A percentile compares a stretch with the other conserved stretches of the same genome.
phyloP scores from a whole-genome alignment of 2,888 invertebrate species.

The Trisateles emortualis region DNA sequence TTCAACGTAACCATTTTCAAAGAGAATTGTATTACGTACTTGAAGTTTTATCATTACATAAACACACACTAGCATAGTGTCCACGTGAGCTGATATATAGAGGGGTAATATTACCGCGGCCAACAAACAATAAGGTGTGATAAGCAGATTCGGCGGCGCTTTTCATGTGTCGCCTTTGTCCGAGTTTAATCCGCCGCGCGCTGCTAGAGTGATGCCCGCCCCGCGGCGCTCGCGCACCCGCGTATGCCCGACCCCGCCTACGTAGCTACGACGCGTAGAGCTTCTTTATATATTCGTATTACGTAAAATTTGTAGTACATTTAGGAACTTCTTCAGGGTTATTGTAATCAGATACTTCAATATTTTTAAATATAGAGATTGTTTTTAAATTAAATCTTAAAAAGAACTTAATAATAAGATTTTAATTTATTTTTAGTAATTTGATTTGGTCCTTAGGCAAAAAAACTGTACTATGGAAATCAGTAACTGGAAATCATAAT shows the following conservation, averaged over 20 bases:
- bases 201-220: slow-evolving; percentile 56
- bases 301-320: too few relatives aligned
- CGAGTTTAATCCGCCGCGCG: slow-evolving; percentile 75
- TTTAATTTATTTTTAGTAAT: too few relatives aligned
- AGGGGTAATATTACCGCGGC: slow-evolving; percentile 75
- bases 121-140: slow-evolving; percentile 80
- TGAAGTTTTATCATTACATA: slow-evolving; percentile 57
- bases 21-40: slow-evolving; percentile 40
- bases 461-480: too few relatives aligned
- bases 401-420: too few relatives aligned
- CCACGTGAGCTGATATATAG: slow-evolving; percentile 78
- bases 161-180: slow-evolving; percentile 83
- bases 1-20: slow-evolving; percentile 34
- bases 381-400: too few relatives aligned
- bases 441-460: too few relatives aligned
- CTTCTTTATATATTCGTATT: slow-evolving; percentile 1
- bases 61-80: slow-evolving; percentile 51
- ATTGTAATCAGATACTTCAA: too few relatives aligned
- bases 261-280: slow-evolving; percentile 44
- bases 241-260: slow-evolving; percentile 44
- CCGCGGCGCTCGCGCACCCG: slow-evolving; percentile 40
- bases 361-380: too few relatives aligned
- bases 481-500: too few relatives aligned
- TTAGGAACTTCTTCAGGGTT: too few relatives aligned
- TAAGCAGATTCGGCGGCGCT: slow-evolving; percentile 82